Conservation (phyloP, 2,888 invertebrate genomes). For the Drosophila prostipennis region DNA sequence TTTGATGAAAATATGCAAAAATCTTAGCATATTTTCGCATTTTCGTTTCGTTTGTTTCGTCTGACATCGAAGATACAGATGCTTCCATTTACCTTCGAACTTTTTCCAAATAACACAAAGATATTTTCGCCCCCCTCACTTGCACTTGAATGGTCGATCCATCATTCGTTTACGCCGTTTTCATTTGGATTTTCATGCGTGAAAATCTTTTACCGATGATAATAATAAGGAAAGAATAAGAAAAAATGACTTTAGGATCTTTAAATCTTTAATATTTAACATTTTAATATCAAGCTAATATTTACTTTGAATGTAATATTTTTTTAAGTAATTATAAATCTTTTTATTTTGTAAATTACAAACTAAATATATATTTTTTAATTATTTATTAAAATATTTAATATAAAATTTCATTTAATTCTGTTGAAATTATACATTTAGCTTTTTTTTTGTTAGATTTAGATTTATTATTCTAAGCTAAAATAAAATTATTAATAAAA, state of each 20-base stretch:
- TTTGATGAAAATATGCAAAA: slow-evolving; percentile 71
- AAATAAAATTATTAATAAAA: too few species aligned
- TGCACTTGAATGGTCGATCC: slow-evolving; percentile 11
- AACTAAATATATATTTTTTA: too few species aligned
- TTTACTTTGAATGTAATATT: too few species aligned
- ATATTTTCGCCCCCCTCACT: not conserved
- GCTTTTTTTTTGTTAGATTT: too few species aligned
- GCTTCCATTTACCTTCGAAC: slow-evolving; percentile 26
- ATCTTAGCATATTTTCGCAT: slow-evolving; percentile 24
- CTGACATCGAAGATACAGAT: slow-evolving; percentile 17
- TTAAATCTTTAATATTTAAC: not conserved
- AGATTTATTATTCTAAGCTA: too few species aligned
- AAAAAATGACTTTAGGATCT: not conserved
- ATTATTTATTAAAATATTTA: too few species aligned
- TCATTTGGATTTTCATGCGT: slow-evolving; percentile 35
- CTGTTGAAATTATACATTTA: too few species aligned
- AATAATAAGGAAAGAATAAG: not conserved
- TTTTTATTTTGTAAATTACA: too few species aligned
- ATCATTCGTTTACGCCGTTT: slow-evolving; percentile 36
- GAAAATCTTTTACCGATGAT: slow-evolving; percentile 30
- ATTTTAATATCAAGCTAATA: too few species aligned
- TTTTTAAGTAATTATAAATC: too few species aligned
- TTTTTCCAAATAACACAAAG: slow-evolving; percentile 5
- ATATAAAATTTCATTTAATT: too few species aligned
- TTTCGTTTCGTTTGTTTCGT: slow-evolving; percentile 2